Percentiles rank a stretch among this genome's conserved stretches.
These are phyloP conservation scores for Chamaetylas fuelleborni DNA, from an alignment of 2,113 vertebrate genomes.

Conservation along the genomic window DNA sequence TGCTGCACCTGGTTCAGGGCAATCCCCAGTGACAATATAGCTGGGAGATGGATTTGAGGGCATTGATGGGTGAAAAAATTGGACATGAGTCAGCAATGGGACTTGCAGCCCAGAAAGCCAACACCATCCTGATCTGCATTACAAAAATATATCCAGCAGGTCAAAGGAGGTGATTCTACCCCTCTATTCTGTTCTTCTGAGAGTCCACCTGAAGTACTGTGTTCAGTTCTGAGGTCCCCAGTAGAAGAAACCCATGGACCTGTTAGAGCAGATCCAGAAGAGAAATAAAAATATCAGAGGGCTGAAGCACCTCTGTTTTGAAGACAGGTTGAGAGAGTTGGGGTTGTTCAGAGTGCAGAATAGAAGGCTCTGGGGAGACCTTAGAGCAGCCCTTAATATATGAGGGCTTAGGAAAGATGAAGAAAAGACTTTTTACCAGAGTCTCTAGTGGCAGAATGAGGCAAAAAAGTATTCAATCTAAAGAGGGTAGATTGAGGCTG, in stretches of 20 bases:
- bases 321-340: background rate
- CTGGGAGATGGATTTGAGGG: background rate
- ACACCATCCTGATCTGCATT: background rate
- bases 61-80: background rate
- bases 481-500: background rate
- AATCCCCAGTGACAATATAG: background rate
- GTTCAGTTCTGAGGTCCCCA: background rate
- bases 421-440: background rate
- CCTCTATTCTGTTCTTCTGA: background rate
- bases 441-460: background rate
- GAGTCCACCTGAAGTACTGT: background rate
- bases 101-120: background rate
- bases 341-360: background rate
- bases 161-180: background rate
- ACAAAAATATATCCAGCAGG: background rate
- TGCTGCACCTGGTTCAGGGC: background rate
- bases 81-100: background rate
- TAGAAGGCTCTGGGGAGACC: background rate
- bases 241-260: background rate
- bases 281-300: background rate
- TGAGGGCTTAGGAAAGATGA: background rate
- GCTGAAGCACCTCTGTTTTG: background rate
- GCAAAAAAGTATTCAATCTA: background rate
- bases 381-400: background rate
- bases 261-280: background rate